These are phyloP conservation scores for Periplaneta americana DNA, from an alignment of 1,140 invertebrate genomes.

Conservation along the genomic window DNA sequence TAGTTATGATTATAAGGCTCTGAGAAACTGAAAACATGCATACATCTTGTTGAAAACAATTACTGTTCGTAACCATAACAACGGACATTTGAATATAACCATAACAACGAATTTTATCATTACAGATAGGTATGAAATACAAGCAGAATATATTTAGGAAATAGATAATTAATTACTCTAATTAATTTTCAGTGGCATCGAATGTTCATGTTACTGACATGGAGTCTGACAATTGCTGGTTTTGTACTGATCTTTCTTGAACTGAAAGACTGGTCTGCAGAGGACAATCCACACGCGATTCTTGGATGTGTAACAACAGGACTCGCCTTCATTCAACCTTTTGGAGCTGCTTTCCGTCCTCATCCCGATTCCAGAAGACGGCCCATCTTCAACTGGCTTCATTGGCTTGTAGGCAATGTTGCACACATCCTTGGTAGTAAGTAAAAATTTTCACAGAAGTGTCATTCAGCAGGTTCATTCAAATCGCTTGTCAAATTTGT, in stretches of 20 bases:
- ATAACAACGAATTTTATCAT: no score
- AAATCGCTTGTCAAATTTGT: no score
- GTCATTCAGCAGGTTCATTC: no score
- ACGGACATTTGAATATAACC: no score
- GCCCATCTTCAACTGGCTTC: slow-evolving; percentile 89
- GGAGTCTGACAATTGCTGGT: slow-evolving; percentile 67
- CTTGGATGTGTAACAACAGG: slow-evolving; percentile 69
- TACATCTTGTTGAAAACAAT: no score
- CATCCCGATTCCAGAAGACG: slow-evolving; percentile 74
- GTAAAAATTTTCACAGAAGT: no score
- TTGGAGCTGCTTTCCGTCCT: slow-evolving; percentile 82
- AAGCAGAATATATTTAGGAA: no score
- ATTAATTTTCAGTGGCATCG: slow-evolving; percentile 15
- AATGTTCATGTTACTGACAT: slow-evolving; percentile 51
- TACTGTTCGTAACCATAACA: no score
- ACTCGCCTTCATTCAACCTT: slow-evolving; percentile 83
- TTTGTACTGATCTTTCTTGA: slow-evolving; percentile 83
- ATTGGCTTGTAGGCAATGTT: slow-evolving; percentile 89
- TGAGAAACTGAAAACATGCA: no score
- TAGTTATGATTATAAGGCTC: no score
- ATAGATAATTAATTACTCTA: no score
- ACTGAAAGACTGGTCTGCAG: slow-evolving; percentile 62
- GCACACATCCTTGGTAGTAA: slow-evolving; percentile 88
- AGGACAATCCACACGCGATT: slow-evolving; percentile 73
- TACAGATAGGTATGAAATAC: no score